Evolutionary conservation across 2,888 invertebrate species (phyloP).

Genomic region (Caenorhabditis angaria): DNA sequence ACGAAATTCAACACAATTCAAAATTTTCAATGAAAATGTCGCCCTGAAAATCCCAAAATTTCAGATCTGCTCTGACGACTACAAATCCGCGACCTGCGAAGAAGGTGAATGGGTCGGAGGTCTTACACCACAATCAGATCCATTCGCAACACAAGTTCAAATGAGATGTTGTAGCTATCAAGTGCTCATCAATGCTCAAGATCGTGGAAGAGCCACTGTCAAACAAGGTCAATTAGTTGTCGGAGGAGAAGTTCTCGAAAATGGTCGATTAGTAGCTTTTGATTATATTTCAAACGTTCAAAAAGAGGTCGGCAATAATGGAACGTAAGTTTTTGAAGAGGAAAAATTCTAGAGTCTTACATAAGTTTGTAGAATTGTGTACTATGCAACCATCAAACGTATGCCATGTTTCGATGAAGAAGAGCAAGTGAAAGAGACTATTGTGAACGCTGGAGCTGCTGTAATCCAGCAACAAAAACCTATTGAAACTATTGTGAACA

Average conservation of each 20-base stretch:
- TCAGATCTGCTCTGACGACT: conserved; percentile 54
- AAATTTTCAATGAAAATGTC: too few species aligned
- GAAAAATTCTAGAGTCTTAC: background rate
- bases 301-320: conserved; percentile 45
- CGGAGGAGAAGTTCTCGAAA: conserved; percentile 57
- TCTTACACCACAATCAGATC: conserved; percentile 53
- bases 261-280: conserved; percentile 51
- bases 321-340: conserved; percentile 38
- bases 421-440: conserved; percentile 19
- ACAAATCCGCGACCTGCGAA: conserved; percentile 45
- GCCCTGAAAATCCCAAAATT: too few species aligned
- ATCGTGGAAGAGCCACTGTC: conserved; percentile 54
- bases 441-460: conserved; percentile 29
- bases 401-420: conserved; percentile 57
- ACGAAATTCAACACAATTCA: too few species aligned
- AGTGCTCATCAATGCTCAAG: conserved; percentile 51
- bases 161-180: conserved; percentile 57
- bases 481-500: background rate
- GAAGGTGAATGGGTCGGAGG: conserved; percentile 61
- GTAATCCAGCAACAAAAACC: conserved; percentile 30
- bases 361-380: conserved; percentile 42
- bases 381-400: conserved; percentile 50
- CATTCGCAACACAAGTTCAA: conserved; percentile 33
- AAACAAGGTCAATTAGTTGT: conserved; percentile 57
- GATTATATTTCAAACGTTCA: conserved; percentile 59